A percentile compares a stretch with the other conserved stretches of the same genome.
These are phyloP conservation scores for Lacerta bilineata DNA, from an alignment of 2,797 vertebrate genomes.

Conservation along the genomic window DNA sequence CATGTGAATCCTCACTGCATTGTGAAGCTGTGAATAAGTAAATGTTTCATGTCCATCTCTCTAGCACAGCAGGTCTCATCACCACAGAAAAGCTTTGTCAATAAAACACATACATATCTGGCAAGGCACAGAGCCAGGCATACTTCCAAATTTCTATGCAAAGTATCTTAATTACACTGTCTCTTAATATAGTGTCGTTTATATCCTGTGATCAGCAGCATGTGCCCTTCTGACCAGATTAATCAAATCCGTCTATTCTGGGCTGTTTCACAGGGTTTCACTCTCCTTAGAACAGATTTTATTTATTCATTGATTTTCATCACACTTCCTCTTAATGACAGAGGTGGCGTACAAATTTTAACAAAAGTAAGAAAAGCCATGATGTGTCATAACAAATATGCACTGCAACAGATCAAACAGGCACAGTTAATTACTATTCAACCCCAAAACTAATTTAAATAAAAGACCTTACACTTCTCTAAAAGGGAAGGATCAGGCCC, in stretches of 20 bases:
- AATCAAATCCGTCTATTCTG: not conserved
- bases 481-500: not conserved
- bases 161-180: not conserved
- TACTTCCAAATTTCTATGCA: not conserved
- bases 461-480: not conserved
- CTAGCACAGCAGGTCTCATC: not conserved
- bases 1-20: not conserved
- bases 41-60: not conserved
- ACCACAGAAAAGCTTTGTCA: not conserved
- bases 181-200: not conserved
- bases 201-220: not conserved
- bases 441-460: not conserved
- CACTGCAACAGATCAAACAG: not conserved
- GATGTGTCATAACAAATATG: not conserved
- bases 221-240: not conserved
- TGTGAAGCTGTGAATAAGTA: not conserved
- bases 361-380: not conserved
- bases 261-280: not conserved
- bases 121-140: not conserved
- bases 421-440: not conserved
- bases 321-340: not conserved
- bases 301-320: slow-evolving; percentile 20
- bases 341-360: not conserved
- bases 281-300: slow-evolving; percentile 18
- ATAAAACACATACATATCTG: not conserved